Evolutionary conservation across 2,113 vertebrate genomes (phyloP).

Genomic region (Ramphastos sulfuratus): DNA sequence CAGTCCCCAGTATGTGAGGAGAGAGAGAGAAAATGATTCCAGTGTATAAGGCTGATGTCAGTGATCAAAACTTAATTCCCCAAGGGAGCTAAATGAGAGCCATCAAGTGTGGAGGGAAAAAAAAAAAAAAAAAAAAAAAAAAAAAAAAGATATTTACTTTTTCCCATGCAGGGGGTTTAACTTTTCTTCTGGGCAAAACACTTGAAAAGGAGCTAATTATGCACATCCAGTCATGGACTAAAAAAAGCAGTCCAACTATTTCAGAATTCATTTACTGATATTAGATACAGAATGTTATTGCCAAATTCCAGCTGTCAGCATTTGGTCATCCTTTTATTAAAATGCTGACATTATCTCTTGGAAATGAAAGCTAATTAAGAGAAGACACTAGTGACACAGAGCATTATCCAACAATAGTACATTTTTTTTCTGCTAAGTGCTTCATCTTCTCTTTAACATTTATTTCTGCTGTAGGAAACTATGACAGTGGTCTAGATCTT

Average conservation of each 20-base stretch:
- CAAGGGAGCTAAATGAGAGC: neutral
- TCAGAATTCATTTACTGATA: constrained; percentile 43
- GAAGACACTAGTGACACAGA: neutral
- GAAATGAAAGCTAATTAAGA: constrained; percentile 28
- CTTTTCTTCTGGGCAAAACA: constrained; percentile 8
- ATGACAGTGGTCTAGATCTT: neutral
- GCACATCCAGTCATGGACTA: neutral
- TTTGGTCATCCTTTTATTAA: constrained; percentile 51
- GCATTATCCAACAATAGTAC: neutral
- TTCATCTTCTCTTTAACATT: neutral
- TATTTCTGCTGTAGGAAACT: neutral
- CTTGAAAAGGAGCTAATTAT: constrained; percentile 41
- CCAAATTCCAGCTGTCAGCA: constrained; percentile 27
- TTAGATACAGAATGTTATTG: constrained; percentile 10
- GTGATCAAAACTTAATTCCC: constrained; percentile 2
- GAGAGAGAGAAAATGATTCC: neutral
- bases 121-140: neutral
- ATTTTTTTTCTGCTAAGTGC: neutral
- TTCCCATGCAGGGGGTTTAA: constrained; percentile 26
- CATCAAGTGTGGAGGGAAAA: neutral
- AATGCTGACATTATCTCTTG: neutral
- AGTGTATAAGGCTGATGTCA: neutral
- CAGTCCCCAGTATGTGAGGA: neutral
- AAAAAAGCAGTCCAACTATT: constrained; percentile 47
- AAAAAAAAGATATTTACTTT: constrained; percentile 11